Evolutionary conservation across 2,888 invertebrate species (phyloP).

Genomic region (Rotaria macrura): DNA sequence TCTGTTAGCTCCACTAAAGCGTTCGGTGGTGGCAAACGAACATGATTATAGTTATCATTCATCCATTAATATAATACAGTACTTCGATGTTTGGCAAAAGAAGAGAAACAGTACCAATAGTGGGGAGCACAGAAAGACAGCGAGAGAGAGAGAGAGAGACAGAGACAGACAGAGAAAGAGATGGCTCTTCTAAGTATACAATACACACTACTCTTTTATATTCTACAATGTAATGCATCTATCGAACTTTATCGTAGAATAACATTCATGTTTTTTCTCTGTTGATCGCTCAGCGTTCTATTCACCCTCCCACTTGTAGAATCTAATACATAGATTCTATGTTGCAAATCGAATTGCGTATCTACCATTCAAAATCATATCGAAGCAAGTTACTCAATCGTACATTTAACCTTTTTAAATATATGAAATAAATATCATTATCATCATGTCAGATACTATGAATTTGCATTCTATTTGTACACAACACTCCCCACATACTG

Average conservation of each 20-base stretch:
- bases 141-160: not conserved
- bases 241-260: not conserved
- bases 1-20: not conserved
- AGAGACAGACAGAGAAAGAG: not conserved
- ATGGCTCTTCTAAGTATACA: not conserved
- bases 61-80: not conserved
- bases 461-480: not conserved
- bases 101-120: not conserved
- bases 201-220: not conserved
- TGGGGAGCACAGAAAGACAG: not conserved
- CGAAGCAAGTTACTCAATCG: too few relatives aligned
- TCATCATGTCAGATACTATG: not conserved
- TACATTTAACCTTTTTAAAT: too few relatives aligned
- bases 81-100: not conserved
- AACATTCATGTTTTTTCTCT: not conserved
- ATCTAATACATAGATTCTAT: not conserved
- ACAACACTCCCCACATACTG: not conserved
- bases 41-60: not conserved
- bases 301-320: not conserved
- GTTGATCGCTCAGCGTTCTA: not conserved
- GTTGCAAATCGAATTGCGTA: not conserved
- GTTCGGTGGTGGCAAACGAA: not conserved
- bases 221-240: not conserved
- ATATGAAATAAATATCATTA: not conserved
- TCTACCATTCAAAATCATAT: not conserved